Conservation (phyloP, 2,797 vertebrate species). For the Cyprinella venusta region DNA sequence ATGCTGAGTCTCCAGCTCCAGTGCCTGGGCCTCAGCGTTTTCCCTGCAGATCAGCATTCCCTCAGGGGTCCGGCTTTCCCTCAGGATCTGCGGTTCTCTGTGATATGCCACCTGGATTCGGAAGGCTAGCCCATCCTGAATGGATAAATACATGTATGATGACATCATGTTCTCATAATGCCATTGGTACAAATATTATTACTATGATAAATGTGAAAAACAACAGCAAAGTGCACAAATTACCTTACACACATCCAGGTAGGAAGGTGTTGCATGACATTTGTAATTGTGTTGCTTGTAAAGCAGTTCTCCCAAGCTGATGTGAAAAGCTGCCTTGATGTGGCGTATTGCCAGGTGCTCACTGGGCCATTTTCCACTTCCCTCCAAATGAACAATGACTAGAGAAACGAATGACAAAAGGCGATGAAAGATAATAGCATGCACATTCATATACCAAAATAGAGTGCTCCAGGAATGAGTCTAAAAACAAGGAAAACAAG, state of each 20-base stretch:
- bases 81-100: conserved; percentile 89
- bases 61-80: conserved; percentile 82
- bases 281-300: conserved; percentile 80
- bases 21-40: conserved; percentile 83
- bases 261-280: conserved; percentile 78
- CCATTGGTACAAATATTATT: neutral
- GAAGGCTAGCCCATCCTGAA: conserved; percentile 90
- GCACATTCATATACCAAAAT: neutral
- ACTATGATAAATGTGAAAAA: neutral
- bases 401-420: conserved; percentile 23
- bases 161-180: neutral
- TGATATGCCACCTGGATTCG: conserved; percentile 92
- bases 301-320: conserved; percentile 86
- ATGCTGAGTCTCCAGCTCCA: conserved; percentile 87
- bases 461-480: neutral
- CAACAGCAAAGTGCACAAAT: neutral
- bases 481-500: neutral
- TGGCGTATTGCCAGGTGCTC: conserved; percentile 86
- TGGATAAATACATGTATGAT: neutral
- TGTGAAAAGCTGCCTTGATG: conserved; percentile 92
- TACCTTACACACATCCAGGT: conserved; percentile 94
- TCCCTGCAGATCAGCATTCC: conserved; percentile 88
- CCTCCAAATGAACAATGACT: conserved; percentile 98
- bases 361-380: conserved; percentile 95
- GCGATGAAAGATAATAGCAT: conserved; percentile 7